These are phyloP conservation scores for Gadopsis bispinosus DNA, from an alignment of 2,797 vertebrate genomes.

Conservation along the genomic window DNA sequence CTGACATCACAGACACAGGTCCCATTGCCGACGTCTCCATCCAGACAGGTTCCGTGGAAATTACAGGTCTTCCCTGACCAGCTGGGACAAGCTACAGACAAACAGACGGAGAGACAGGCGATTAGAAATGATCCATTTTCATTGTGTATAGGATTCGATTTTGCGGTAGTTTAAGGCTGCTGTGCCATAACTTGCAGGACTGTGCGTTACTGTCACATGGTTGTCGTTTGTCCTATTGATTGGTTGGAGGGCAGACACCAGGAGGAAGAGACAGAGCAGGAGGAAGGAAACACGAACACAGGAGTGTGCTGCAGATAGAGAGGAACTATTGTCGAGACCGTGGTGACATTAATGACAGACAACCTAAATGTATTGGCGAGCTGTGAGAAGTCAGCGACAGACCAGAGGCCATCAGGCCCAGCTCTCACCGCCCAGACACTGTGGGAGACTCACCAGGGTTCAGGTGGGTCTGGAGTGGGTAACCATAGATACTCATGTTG, in stretches of 20 bases:
- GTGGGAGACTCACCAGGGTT: neutral
- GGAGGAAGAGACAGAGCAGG: neutral
- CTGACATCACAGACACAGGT: constrained; percentile 93
- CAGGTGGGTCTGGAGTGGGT: no score
- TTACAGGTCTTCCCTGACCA: constrained; percentile 87
- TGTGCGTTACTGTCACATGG: neutral
- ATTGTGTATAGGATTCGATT: neutral
- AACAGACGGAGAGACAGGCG: neutral
- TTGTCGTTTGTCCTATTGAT: neutral
- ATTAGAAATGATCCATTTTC: neutral
- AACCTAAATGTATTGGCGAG: neutral
- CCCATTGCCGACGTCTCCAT: constrained; percentile 88
- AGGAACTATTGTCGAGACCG: neutral
- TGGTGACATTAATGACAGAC: neutral
- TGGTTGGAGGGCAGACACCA: neutral
- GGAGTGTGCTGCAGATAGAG: neutral
- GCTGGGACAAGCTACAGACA: constrained; percentile 89
- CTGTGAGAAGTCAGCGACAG: neutral
- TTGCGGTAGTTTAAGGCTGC: neutral
- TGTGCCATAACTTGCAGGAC: neutral
- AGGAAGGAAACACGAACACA: neutral
- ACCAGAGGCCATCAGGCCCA: neutral
- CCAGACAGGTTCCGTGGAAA: constrained; percentile 88
- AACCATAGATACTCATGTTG: no score
- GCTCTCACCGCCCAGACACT: neutral